phyloP scores from a whole-genome alignment of 2,888 invertebrate species.

The Tachina grossa region DNA sequence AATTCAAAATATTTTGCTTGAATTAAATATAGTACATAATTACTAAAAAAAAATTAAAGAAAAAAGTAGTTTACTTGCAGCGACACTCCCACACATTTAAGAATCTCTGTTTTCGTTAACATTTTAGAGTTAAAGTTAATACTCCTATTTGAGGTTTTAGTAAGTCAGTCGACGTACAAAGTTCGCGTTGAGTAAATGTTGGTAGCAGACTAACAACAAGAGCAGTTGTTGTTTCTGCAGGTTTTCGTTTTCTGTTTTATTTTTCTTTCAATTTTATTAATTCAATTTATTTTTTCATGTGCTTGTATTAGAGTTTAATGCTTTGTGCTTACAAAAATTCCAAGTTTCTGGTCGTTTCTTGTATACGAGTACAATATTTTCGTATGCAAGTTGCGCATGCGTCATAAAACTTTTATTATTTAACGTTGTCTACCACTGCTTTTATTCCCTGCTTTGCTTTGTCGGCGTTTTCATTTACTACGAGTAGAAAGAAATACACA shows the following conservation, averaged over 20 bases:
- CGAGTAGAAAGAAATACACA: background rate
- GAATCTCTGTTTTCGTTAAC: conserved; percentile 13
- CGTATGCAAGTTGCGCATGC: conserved; percentile 73
- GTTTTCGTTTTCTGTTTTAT: conserved; percentile 31
- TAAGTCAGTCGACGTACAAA: conserved; percentile 42
- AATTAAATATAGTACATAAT: no score
- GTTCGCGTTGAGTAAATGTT: conserved; percentile 53
- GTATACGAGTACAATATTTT: conserved; percentile 51
- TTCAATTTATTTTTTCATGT: conserved; percentile 15
- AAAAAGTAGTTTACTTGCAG: no score
- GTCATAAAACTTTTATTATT: conserved; percentile 63
- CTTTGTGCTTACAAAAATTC: conserved; percentile 46
- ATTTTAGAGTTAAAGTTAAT: conserved; percentile 21
- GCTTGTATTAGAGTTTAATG: conserved; percentile 41
- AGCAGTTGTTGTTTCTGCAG: conserved; percentile 41
- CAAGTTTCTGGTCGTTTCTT: conserved; percentile 65
- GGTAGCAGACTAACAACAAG: conserved; percentile 4
- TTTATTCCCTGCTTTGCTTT: conserved; percentile 60
- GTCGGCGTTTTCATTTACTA: conserved; percentile 29
- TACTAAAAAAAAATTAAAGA: no score
- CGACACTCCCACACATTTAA: background rate
- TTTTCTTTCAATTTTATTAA: conserved; percentile 17
- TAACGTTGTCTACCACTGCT: conserved; percentile 35
- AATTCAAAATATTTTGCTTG: no score
- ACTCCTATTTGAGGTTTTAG: conserved; percentile 20